phyloP scores from a whole-genome alignment of 2,113 vertebrate genomes.

The Neopipo cinnamomea region DNA sequence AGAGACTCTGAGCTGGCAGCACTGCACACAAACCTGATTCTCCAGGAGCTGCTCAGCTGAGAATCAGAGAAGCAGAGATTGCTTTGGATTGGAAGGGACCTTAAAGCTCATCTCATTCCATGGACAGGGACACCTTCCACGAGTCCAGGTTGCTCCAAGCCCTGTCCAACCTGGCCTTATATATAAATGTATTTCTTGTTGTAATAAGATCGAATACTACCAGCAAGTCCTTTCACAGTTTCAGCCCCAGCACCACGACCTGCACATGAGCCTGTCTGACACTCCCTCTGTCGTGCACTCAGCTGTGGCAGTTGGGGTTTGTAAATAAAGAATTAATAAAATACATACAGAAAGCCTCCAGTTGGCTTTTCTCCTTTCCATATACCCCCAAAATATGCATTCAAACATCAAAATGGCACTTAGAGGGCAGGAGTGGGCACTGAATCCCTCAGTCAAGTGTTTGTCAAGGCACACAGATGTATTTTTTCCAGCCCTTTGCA shows the following conservation, averaged over 20 bases:
- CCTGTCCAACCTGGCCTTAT: neutral
- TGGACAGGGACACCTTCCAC: neutral
- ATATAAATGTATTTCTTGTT: neutral
- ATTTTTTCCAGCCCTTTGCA: neutral
- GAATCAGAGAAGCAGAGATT: neutral
- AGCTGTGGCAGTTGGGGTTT: neutral
- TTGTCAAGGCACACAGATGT: neutral
- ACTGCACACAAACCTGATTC: neutral
- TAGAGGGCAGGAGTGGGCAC: neutral
- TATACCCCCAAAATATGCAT: neutral
- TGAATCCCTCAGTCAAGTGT: neutral
- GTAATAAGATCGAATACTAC: neutral
- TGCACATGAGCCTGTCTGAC: neutral
- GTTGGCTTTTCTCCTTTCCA: neutral
- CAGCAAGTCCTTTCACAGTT: neutral
- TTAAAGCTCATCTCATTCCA: neutral
- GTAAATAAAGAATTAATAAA: neutral
- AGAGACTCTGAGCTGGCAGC: neutral
- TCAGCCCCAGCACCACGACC: neutral
- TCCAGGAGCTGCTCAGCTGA: neutral
- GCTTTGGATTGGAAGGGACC: neutral
- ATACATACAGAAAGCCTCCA: neutral
- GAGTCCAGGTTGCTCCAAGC: neutral
- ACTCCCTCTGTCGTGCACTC: accelerated
- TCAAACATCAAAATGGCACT: neutral